Evolutionary conservation across 2,888 invertebrate species (phyloP).

Genomic region (Ectemnius lituratus): DNA sequence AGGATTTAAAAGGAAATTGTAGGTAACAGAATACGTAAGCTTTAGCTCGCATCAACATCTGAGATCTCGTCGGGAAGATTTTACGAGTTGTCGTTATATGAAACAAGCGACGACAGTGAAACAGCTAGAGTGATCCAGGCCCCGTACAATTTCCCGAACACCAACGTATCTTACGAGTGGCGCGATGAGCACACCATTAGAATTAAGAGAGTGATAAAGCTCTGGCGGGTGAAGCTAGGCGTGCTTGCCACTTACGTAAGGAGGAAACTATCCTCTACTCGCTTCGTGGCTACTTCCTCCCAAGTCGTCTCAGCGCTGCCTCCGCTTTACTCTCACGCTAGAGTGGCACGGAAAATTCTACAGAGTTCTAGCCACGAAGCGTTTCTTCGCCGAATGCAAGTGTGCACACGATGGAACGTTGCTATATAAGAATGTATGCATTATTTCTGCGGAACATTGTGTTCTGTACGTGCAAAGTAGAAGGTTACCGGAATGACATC

Average conservation of each 20-base stretch:
- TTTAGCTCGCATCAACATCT: no score
- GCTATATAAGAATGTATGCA: neutral
- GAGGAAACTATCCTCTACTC: slow-evolving; percentile 4
- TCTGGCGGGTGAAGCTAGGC: neutral
- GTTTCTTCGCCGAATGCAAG: neutral
- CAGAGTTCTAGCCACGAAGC: neutral
- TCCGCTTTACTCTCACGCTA: no score
- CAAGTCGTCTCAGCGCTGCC: neutral
- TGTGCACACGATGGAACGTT: no score
- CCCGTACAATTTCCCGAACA: no score
- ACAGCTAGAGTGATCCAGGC: no score
- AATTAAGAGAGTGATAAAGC: slow-evolving; percentile 22
- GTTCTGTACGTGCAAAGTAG: slow-evolving; percentile 62
- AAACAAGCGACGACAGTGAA: no score
- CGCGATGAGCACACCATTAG: neutral
- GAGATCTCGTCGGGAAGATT: no score
- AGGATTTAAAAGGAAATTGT: no score
- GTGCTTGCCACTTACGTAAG: slow-evolving; percentile 31
- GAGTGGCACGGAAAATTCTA: neutral
- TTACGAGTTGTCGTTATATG: no score
- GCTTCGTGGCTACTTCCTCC: no score
- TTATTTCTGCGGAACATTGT: slow-evolving; percentile 49
- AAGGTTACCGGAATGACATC: slow-evolving; percentile 65
- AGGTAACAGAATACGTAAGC: no score
- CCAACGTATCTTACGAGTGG: neutral